Percentiles rank a stretch among this genome's conserved stretches.
These are phyloP conservation scores for Pantherophis alleghaniensis DNA, from an alignment of 2,797 vertebrate species.

Conservation along the genomic window DNA sequence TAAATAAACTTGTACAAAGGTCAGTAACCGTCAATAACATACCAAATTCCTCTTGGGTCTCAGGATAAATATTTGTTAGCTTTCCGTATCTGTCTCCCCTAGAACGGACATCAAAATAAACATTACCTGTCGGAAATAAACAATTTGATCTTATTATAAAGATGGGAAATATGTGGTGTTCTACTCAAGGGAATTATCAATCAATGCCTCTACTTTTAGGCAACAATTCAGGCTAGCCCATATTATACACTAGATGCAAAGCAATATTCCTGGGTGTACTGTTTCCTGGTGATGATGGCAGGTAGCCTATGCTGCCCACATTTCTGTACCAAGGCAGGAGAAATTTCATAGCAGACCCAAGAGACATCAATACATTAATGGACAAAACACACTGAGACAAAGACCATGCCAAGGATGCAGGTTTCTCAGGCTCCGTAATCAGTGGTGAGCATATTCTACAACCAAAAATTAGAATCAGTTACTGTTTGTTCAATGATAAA, in stretches of 20 bases:
- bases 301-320: not conserved
- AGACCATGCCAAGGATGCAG: not conserved
- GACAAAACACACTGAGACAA: not conserved
- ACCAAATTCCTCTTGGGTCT: constrained; percentile 75
- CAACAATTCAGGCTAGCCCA: not conserved
- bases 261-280: not conserved
- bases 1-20: not conserved
- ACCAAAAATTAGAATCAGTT: not conserved
- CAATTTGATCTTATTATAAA: constrained; percentile 29
- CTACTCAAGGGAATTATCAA: constrained; percentile 15
- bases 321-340: not conserved
- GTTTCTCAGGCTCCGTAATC: too few relatives aligned
- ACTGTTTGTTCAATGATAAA: not conserved
- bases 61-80: constrained; percentile 64
- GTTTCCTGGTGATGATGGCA: not conserved
- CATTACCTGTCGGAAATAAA: constrained; percentile 80
- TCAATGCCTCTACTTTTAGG: not conserved
- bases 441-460: not conserved
- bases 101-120: constrained; percentile 90
- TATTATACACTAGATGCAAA: not conserved
- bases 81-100: constrained; percentile 86
- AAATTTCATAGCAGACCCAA: not conserved
- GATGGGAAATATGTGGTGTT: not conserved
- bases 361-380: not conserved
- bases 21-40: constrained; percentile 23